A percentile compares a stretch with the other conserved stretches of the same genome.
phyloP scores from a whole-genome alignment of 2,797 vertebrate species.

The Takifugu rubripes region DNA sequence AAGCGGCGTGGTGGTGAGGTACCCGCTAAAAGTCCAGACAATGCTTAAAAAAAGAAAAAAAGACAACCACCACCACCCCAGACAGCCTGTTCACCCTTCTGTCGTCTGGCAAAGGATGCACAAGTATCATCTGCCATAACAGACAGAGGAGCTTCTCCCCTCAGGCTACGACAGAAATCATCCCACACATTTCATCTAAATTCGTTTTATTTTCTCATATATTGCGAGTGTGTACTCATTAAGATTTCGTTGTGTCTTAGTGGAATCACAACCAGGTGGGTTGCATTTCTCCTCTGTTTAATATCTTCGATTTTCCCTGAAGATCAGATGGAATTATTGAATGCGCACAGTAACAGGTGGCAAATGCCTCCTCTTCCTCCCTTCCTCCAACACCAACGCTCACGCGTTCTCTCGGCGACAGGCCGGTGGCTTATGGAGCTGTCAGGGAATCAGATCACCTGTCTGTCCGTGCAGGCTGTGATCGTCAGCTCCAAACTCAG shows the following conservation, averaged over 20 bases:
- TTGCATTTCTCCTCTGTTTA: background rate
- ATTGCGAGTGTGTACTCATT: background rate
- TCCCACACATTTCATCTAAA: too few species aligned
- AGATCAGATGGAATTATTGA: slow-evolving; percentile 3
- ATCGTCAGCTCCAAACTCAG: too few species aligned
- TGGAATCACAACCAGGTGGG: background rate
- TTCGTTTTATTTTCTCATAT: background rate
- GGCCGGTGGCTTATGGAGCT: slow-evolving; percentile 40
- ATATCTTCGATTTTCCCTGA: background rate
- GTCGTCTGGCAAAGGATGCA: background rate
- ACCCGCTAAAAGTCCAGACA: background rate
- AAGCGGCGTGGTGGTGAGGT: background rate
- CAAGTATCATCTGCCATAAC: background rate
- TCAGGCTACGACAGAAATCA: too few species aligned
- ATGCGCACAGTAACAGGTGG: slow-evolving; percentile 32
- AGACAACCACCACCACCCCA: background rate
- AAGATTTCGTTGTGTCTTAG: too few species aligned
- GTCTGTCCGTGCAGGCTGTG: slow-evolving; percentile 19
- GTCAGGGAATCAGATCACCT: slow-evolving; percentile 48
- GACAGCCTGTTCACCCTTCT: background rate
- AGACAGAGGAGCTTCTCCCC: too few species aligned
- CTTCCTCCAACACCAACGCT: slow-evolving; percentile 11
- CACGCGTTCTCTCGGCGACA: slow-evolving; percentile 16
- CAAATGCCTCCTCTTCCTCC: slow-evolving; percentile 34
- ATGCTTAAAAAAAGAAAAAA: background rate